Base-by-base conservation (phyloP, 2,113 vertebrate genomes). In the Brachyhypopomus occidentalis region DNA sequence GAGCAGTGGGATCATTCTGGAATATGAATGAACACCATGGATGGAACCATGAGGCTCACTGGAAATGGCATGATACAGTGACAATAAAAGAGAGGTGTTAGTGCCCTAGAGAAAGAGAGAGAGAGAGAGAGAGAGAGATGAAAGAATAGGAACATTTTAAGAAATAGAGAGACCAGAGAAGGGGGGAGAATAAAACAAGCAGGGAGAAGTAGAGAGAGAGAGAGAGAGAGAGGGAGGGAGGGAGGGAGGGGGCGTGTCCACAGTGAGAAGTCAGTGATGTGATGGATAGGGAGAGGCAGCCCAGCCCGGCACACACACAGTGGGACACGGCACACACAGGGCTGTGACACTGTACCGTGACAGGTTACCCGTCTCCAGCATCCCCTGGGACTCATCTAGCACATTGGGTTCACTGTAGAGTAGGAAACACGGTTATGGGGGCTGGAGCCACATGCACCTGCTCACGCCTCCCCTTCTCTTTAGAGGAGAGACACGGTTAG, bases 401-500 rank as follows among this genome's bases (percentile, higher is more conserved):
- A 99, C 97, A 99, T 99, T 99, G 95, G 98, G 98, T 95, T 99
- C 98, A 95, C 98, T 99, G 97, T 94, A 94, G 95, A 95, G 95
- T 94, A 94, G 93, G 95, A 93, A 95, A 87, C 79, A 90, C 88
- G 83, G 8, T 89, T 84, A 85, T 77, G 79, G 86, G 94, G 93
- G 95, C 76, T 86, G 27, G 71, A 89, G 85, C 85, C 77, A 92
- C 93, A 92, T 93, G 93, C 89, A 76, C 27, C 41, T 56, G 63
- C 73, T 67, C 78, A 84, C 23, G 41, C 78, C 80, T 79, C 74
- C 72, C 72, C 52, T 59, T 41, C 69, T 79, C 71, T 70, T 38
- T 75, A 67, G 79, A 69, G 71, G 56, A 78, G 78, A 78, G 36
- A 77, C 55, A 34, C 38, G 38, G 22, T 76, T 79, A 82, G 25